These are phyloP conservation scores for Phalacrocorax brasilianus DNA, from an alignment of 2,113 vertebrate genomes.

Conservation along the genomic window DNA sequence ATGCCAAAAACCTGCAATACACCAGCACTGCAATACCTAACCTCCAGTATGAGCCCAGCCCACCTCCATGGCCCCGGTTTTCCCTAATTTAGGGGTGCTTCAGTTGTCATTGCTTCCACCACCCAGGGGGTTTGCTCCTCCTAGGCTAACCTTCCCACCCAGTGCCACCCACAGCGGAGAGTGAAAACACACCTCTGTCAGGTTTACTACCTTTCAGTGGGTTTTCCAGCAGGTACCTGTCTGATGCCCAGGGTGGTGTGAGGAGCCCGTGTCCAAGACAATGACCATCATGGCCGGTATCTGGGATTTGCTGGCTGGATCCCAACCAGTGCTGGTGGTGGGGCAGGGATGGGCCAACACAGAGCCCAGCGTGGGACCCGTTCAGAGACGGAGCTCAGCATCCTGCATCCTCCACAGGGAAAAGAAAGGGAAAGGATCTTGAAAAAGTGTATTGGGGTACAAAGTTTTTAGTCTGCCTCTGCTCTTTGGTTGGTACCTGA, in stretches of 20 bases:
- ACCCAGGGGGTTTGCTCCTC: not conserved
- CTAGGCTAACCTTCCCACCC: not conserved
- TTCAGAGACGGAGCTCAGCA: not conserved
- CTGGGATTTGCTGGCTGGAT: not conserved
- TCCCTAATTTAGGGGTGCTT: not conserved
- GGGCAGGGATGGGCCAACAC: not conserved
- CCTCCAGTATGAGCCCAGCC: not conserved
- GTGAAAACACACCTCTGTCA: not conserved
- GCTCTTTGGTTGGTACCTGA: not conserved
- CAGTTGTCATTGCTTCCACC: not conserved
- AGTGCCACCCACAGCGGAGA: not conserved
- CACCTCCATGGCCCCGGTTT: not conserved
- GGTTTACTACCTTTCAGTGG: not conserved
- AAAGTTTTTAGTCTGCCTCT: not conserved
- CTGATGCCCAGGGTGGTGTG: not conserved
- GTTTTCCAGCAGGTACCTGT: not conserved
- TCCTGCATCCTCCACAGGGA: not conserved
- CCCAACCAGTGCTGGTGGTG: not conserved
- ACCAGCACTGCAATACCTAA: not conserved
- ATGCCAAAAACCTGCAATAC: not conserved
- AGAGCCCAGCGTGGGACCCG: not conserved
- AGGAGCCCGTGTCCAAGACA: not conserved
- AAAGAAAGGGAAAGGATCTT: not conserved
- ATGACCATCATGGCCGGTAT: fast-evolving
- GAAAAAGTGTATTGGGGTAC: not conserved